A percentile compares a stretch with the other conserved stretches of the same genome.
These are phyloP conservation scores for Drosophila nr. fundita DNA, from an alignment of 2,888 invertebrate genomes.

Conservation along the genomic window DNA sequence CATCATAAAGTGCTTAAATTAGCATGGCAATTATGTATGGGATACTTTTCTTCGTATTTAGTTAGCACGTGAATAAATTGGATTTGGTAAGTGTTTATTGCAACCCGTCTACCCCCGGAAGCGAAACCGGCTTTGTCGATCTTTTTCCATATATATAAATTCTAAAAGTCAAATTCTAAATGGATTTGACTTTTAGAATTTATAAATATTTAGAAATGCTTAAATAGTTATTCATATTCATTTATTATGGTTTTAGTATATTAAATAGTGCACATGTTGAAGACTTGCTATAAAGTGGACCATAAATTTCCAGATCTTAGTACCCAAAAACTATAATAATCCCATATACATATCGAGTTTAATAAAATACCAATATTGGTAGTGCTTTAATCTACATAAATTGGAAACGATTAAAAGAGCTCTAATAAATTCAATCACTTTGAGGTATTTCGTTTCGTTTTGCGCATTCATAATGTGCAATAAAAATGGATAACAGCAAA, in stretches of 20 bases:
- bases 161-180: background rate
- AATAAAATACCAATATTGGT: background rate
- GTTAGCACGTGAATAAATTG: constrained; percentile 22
- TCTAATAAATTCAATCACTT: background rate
- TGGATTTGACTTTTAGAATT: background rate
- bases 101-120: constrained; percentile 20
- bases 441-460: background rate
- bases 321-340: background rate
- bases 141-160: constrained; percentile 17
- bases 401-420: background rate
- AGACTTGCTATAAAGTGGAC: background rate
- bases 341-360: background rate
- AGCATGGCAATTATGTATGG: constrained; percentile 13
- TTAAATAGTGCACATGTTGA: background rate
- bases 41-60: background rate
- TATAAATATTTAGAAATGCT: background rate
- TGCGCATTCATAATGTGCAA: background rate
- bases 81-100: constrained; percentile 38
- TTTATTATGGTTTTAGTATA: background rate
- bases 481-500: background rate
- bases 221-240: background rate
- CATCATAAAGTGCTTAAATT: constrained; percentile 9
- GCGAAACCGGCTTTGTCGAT: constrained; percentile 27
- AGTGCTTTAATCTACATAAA: background rate
- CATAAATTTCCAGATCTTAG: background rate